Base-by-base conservation (phyloP, 2,888 invertebrate species). In the Tenthredo livida region DNA sequence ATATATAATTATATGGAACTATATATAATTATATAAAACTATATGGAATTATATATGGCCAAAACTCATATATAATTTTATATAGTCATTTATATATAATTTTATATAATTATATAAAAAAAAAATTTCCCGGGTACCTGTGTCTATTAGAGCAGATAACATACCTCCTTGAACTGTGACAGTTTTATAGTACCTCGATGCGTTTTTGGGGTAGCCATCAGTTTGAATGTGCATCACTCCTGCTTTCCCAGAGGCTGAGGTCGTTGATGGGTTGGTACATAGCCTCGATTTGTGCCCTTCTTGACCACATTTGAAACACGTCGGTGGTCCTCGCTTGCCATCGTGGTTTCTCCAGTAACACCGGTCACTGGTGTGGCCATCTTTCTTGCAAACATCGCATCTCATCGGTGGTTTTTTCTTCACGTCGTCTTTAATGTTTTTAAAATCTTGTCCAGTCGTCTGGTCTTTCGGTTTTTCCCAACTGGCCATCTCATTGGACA, bases 231-330 rank as follows among this genome's bases (percentile, higher is more conserved):
- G 77, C 77, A 58, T 78, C 29, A 78, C 33, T 17, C 2, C 33
- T 58, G 58, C 15, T 1, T 37, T 78, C 15, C 7, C 33, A 33
- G 33, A 6, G 0, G 15, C 17, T 1, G n/a, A n/a, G 9, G n/a
- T 7, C 37, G 5, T 25, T 12, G 25, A 6, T 12, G n/a, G 5
- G n/a, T 29, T 21, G 12, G 84, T 58, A 6, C 84, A 84, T 15
- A 75, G 25, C 6, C 61, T 54, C 0, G 84, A 54, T 9, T 61
- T 61, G 29, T 84, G 84, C 1, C 84, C 75, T 61, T 6, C 21
- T 61, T 84, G 73, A 9, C 25, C n/a, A 7, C 73, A 84, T 33
- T 75, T 50, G n/a, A 61, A 84, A 29, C 75, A 84, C 15, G 25
- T 12, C 25, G 29, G 65, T 65, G n/a, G 25, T 0, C 9, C 12